These are phyloP conservation scores for Oscheius sp. DNA, from an alignment of 2,888 invertebrate genomes.

Conservation along the genomic window DNA sequence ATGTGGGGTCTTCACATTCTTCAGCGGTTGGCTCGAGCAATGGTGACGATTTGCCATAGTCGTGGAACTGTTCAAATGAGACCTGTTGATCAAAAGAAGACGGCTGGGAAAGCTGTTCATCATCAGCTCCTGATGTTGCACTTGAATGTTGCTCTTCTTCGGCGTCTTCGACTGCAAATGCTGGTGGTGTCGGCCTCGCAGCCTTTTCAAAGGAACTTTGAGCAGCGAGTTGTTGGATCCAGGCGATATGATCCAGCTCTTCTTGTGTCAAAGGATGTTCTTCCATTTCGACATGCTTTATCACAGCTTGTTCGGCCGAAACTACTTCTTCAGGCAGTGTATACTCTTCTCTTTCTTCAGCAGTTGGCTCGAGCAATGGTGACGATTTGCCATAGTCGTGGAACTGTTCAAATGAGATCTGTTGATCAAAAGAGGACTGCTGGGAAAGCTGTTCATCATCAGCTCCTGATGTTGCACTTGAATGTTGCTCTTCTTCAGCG, in stretches of 20 bases:
- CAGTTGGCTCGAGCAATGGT: not conserved
- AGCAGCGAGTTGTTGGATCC: constrained; percentile 43
- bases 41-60: constrained; percentile 38
- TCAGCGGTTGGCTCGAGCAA: not conserved
- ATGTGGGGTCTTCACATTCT: not conserved
- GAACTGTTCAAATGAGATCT: not conserved
- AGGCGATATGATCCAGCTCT: constrained; percentile 55
- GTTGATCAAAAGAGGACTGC: not conserved
- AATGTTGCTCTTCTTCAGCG: constrained; percentile 31
- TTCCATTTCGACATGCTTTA: too few species aligned
- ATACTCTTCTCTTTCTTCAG: not conserved
- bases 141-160: not conserved
- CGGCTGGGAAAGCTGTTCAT: not conserved
- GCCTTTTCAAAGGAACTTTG: constrained; percentile 43
- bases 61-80: constrained; percentile 31
- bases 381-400: constrained; percentile 1
- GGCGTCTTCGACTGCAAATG: not conserved
- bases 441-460: not conserved
- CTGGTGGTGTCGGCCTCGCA: not conserved
- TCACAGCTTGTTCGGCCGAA: not conserved
- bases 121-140: constrained; percentile 3
- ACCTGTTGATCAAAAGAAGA: not conserved
- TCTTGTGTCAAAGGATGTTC: constrained; percentile 35
- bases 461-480: constrained; percentile 20
- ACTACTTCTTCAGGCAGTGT: not conserved